These are phyloP conservation scores for Phrynocephalus vlangalii DNA, from an alignment of 2,797 vertebrate species.

Conservation along the genomic window DNA sequence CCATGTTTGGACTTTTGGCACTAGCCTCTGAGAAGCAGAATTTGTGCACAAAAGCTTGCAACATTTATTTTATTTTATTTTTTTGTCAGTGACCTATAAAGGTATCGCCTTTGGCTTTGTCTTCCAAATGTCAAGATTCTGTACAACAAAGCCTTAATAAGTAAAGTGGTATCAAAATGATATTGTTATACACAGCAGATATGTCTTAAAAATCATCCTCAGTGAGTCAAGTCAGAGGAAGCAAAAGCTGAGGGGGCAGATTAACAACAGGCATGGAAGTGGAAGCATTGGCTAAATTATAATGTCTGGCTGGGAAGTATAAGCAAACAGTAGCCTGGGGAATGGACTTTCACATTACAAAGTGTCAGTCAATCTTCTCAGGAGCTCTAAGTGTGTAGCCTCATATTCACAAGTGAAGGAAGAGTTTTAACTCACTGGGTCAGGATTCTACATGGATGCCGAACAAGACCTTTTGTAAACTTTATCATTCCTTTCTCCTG, in stretches of 20 bases:
- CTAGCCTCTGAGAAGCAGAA: too few species aligned
- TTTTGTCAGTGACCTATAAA: too few species aligned
- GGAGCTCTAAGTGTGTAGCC: neutral
- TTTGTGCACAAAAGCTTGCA: too few species aligned
- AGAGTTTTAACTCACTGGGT: rapidly evolving
- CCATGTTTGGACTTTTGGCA: too few species aligned
- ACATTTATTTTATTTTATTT: too few species aligned
- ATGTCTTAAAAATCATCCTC: neutral
- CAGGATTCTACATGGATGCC: constrained; percentile 23
- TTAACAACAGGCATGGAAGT: neutral
- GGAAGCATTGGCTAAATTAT: neutral
- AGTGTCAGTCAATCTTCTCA: neutral
- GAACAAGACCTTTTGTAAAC: neutral
- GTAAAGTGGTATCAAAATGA: too few species aligned
- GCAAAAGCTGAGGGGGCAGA: neutral
- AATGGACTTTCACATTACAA: neutral
- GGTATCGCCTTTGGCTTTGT: too few species aligned
- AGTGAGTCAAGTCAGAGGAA: neutral
- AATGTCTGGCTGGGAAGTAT: neutral
- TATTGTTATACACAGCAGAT: too few species aligned
- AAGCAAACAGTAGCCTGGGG: neutral
- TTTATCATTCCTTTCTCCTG: neutral
- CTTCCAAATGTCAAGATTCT: too few species aligned
- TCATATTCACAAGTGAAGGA: neutral
- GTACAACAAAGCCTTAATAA: too few species aligned